Percentiles rank a stretch among this genome's conserved stretches.
These are phyloP conservation scores for Bostrychus sinensis DNA, from an alignment of 2,113 vertebrate species.

Conservation along the genomic window DNA sequence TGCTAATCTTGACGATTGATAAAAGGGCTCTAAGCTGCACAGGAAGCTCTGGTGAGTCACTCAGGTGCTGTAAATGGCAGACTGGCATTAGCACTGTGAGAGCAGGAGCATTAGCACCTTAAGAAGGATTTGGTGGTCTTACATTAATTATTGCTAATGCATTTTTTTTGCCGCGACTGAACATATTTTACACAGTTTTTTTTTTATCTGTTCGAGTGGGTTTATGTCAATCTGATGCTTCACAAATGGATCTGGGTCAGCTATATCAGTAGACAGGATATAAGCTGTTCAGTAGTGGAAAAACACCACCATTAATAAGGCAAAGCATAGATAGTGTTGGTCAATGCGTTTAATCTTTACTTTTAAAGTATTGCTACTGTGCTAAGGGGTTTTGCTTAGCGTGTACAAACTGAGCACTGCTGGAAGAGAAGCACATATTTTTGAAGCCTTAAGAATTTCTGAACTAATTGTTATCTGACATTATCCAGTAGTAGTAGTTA, in stretches of 20 bases:
- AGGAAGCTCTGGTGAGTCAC: conserved; percentile 44
- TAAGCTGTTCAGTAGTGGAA: not conserved
- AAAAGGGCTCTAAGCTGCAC: conserved; percentile 37
- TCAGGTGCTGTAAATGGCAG: conserved; percentile 42
- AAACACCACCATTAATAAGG: not conserved
- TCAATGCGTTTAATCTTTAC: not conserved
- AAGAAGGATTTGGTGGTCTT: conserved; percentile 36
- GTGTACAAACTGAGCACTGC: too few relatives aligned
- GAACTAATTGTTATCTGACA: too few relatives aligned
- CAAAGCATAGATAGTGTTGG: not conserved
- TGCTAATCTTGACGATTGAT: conserved; percentile 57
- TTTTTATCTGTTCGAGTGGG: not conserved
- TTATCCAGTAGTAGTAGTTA: too few relatives aligned
- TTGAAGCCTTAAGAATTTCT: too few relatives aligned
- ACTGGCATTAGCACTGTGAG: conserved; percentile 39
- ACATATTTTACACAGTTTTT: not conserved
- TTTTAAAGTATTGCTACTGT: too few relatives aligned
- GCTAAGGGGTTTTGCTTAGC: too few relatives aligned
- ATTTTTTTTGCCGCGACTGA: not conserved
- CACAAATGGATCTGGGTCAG: not conserved
- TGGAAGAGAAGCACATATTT: too few relatives aligned
- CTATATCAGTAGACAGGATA: not conserved
- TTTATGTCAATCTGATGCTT: not conserved
- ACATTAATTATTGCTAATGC: conserved; percentile 38
- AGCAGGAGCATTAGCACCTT: conserved; percentile 38